phyloP scores from a whole-genome alignment of 2,888 invertebrate species.

The Caprella mutica region DNA sequence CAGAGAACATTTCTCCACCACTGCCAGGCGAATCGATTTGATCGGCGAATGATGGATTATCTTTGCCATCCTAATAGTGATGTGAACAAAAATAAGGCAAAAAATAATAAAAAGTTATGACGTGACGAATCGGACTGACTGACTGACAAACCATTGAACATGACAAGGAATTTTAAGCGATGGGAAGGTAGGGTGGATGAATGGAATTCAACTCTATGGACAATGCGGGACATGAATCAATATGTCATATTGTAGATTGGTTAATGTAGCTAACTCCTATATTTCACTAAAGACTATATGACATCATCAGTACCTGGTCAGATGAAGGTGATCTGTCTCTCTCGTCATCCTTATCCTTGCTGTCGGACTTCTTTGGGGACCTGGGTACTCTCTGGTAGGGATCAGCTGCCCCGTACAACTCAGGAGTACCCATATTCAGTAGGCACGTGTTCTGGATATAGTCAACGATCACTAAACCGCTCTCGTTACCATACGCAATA shows the following conservation, averaged over 20 bases:
- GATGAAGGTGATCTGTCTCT: constrained; percentile 65
- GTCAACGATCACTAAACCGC: constrained; percentile 89
- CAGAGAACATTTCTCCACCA: neutral
- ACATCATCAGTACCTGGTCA: constrained; percentile 62
- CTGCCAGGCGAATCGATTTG: neutral
- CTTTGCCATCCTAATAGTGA: constrained; percentile 8
- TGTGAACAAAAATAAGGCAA: no score
- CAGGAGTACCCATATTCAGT: constrained; percentile 75
- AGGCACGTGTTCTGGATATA: constrained; percentile 80
- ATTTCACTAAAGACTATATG: no score
- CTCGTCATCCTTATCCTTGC: constrained; percentile 48
- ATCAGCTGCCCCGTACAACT: constrained; percentile 79
- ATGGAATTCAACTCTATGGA: no score
- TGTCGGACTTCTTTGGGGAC: constrained; percentile 56
- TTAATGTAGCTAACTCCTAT: no score
- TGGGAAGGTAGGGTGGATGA: no score
- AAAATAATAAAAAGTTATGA: no score
- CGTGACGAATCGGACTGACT: no score
- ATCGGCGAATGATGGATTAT: neutral
- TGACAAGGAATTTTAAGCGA: no score
- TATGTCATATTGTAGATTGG: no score
- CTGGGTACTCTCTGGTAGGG: constrained; percentile 70
- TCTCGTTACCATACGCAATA: constrained; percentile 94
- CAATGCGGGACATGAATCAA: no score
- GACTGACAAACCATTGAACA: no score